Evolutionary conservation across 2,113 vertebrate genomes (phyloP), one percentile per base, ranked within the genome.

Genomic region (Notothenia coriiceps): DNA sequence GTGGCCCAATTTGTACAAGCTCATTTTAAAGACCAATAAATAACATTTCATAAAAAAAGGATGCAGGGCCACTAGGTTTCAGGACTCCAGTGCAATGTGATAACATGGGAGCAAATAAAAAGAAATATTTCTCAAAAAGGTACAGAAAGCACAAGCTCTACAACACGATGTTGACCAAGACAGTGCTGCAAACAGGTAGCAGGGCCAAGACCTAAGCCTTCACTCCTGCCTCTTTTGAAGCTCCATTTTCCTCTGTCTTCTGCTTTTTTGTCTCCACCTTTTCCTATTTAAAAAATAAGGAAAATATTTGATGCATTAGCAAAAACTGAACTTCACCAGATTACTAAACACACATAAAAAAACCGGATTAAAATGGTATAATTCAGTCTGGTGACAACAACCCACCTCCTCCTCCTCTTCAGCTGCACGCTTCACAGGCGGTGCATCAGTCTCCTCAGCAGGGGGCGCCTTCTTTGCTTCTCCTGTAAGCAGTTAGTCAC

Each of bases 111-210:
- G 91, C 71, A 81, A 89, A 86, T 66, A 70, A 90, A 92, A 92
- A 79, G 56, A 82, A 91, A 75, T 74, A 74, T 91, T 82, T 92
- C 81, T 90, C 88, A 50, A 91, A 91, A 62, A 92, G 86, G 87
- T 89, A 94, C 87, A 95, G 83, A 94, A 95, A 96, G 95, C 95
- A 95, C 95, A 94, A 94, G 93, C 94, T 95, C 94, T 96, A 95
- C 89, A 91, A 87, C 80, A 91, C 85, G 29, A 90, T 92, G 89
- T 83, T 92, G 94, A 96, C 94, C 95, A 93, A 88, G 93, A 93
- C 92, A 90, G 91, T 84, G 93, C 94, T 83, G 93, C 91, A 71
- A 86, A 91, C 77, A 68, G 51, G 80, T 57, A 77, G 74, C 77
- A 85, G 88, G 77, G 62, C 49, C 69, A 47, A 51, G 64, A 65